Conservation (phyloP, 2,888 invertebrate genomes). For the Ectemnius continuus region DNA sequence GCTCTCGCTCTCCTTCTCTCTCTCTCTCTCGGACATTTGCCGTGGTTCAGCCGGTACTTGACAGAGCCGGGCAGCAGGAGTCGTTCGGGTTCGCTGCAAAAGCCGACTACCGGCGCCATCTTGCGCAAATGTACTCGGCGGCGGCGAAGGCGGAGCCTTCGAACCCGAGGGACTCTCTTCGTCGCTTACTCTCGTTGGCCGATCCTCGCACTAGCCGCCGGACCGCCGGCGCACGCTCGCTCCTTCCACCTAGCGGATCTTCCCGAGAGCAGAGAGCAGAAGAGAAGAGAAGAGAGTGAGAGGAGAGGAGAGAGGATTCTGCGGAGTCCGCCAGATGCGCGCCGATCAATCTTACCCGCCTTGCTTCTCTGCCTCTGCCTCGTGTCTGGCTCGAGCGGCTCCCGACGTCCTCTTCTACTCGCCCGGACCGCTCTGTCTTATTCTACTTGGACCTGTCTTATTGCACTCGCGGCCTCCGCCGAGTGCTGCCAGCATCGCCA, state of each 20-base stretch:
- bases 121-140: slow-evolving; percentile 76
- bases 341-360: slow-evolving; percentile 59
- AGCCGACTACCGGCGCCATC: slow-evolving; percentile 72
- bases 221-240: slow-evolving; percentile 25
- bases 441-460: too few species aligned
- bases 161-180: slow-evolving; percentile 50
- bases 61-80: slow-evolving; percentile 20
- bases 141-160: slow-evolving; percentile 76
- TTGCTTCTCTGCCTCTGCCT: background rate
- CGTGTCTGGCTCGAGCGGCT: background rate
- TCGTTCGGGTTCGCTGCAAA: slow-evolving; percentile 49
- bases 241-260: background rate
- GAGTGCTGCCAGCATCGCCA: too few species aligned
- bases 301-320: background rate
- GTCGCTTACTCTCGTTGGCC: slow-evolving; percentile 29
- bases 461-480: too few species aligned
- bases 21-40: background rate
- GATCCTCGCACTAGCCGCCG: slow-evolving; percentile 19
- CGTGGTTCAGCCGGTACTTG: too few species aligned
- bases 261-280: background rate
- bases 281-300: too few species aligned
- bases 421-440: background rate
- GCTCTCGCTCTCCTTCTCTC: background rate
- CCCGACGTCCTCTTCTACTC: background rate
- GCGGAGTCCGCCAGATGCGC: slow-evolving; percentile 49